A percentile compares a stretch with the other conserved stretches of the same genome.
phyloP scores from a whole-genome alignment of 2,113 vertebrate genomes.

The Neodon shergylaensis region DNA sequence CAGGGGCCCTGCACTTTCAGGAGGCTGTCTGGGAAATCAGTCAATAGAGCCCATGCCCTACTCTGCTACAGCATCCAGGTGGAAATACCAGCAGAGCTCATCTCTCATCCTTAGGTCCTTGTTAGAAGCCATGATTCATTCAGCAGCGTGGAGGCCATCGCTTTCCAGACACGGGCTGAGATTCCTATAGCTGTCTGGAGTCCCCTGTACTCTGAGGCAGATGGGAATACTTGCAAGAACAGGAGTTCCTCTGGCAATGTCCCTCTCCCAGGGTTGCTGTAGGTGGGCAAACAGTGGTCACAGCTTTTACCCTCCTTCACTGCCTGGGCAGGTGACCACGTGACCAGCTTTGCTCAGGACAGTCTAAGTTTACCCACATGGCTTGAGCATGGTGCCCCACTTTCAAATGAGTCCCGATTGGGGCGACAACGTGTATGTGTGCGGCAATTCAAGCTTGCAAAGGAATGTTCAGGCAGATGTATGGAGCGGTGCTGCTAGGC shows the following conservation, averaged over 20 bases:
- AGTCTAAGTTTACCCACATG: neutral
- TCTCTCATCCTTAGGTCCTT: neutral
- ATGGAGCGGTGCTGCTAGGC: neutral
- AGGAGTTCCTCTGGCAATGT: neutral
- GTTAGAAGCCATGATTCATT: accelerated
- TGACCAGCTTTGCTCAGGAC: neutral
- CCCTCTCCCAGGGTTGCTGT: neutral
- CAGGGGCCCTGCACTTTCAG: neutral
- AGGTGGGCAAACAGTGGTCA: accelerated
- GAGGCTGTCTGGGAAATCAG: neutral
- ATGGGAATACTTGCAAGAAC: neutral
- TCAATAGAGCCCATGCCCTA: neutral
- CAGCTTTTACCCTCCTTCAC: accelerated
- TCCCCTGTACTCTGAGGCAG: accelerated
- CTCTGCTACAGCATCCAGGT: neutral
- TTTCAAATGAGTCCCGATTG: neutral
- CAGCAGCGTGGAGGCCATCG: neutral
- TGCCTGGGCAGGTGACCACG: no score
- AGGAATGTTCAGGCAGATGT: neutral
- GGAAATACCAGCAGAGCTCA: neutral
- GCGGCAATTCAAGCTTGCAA: neutral
- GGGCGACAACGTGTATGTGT: neutral
- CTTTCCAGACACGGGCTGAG: neutral
- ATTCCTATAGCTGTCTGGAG: neutral
- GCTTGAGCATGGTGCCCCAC: no score